Evolutionary conservation across 2,797 vertebrate species (phyloP).

Genomic region (Linurgus olivaceus): DNA sequence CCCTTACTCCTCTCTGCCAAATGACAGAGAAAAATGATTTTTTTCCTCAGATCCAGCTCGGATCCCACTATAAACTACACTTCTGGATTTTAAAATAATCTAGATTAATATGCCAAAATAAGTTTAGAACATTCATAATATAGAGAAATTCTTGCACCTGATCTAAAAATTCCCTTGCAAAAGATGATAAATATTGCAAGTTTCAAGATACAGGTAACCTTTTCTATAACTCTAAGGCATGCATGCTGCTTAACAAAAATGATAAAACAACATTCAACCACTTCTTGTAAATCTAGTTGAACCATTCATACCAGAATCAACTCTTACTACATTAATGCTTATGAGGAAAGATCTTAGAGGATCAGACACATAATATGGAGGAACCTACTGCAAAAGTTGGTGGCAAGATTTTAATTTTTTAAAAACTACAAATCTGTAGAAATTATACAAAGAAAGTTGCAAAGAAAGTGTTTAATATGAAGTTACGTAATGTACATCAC

Average conservation of each 20-base stretch:
- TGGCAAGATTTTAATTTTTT: neutral
- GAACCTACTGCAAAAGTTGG: neutral
- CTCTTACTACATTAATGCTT: neutral
- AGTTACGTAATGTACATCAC: neutral
- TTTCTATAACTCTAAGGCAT: neutral
- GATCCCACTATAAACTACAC: neutral
- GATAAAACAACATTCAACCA: neutral
- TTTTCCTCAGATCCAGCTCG: neutral
- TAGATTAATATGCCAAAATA: neutral
- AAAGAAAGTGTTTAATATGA: neutral
- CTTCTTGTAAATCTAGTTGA: neutral
- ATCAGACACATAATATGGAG: neutral
- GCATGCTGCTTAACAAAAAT: neutral
- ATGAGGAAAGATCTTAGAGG: neutral
- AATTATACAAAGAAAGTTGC: neutral
- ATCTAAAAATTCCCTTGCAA: neutral
- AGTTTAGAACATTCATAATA: neutral
- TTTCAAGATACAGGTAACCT: neutral
- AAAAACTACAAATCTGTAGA: neutral
- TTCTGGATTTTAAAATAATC: neutral
- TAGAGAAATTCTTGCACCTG: neutral
- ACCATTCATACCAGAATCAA: neutral
- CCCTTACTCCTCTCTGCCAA: neutral
- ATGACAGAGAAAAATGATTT: neutral
- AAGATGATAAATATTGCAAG: neutral